Evolutionary conservation across 1,140 invertebrate species (phyloP).

Genomic region (Olivierus martensii): DNA sequence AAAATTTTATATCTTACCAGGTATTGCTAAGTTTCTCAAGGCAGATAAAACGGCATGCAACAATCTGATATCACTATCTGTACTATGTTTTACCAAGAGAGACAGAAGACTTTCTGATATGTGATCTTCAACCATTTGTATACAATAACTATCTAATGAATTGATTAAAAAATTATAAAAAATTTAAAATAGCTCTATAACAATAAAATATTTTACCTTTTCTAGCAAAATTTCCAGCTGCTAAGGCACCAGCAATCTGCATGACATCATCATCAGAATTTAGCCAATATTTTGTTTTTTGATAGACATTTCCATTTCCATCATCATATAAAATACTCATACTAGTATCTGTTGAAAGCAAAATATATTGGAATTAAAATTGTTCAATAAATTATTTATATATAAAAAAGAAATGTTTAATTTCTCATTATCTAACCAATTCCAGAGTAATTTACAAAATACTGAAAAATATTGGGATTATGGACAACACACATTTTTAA

Average conservation of each 20-base stretch:
- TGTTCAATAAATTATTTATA: too few species aligned
- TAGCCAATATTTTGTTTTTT: constrained; percentile 58
- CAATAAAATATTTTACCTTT: too few species aligned
- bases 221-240: constrained; percentile 77
- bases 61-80: constrained; percentile 49
- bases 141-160: constrained; percentile 55
- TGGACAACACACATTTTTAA: too few species aligned
- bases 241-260: constrained; percentile 61
- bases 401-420: too few species aligned
- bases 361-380: constrained; percentile 3
- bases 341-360: constrained; percentile 52
- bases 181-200: too few species aligned
- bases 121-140: constrained; percentile 60
- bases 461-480: too few species aligned
- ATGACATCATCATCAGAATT: constrained; percentile 54
- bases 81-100: constrained; percentile 40
- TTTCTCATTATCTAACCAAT: too few species aligned
- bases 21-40: constrained; percentile 66
- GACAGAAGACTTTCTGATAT: constrained; percentile 57
- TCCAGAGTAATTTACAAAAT: too few species aligned
- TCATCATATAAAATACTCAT: constrained; percentile 63
- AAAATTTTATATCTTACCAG: too few species aligned
- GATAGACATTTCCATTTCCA: constrained; percentile 53
- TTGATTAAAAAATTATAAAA: too few species aligned
- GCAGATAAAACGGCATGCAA: constrained; percentile 70